These are phyloP conservation scores for Erpornis zantholeuca DNA, from an alignment of 2,113 vertebrate species.

Conservation along the genomic window DNA sequence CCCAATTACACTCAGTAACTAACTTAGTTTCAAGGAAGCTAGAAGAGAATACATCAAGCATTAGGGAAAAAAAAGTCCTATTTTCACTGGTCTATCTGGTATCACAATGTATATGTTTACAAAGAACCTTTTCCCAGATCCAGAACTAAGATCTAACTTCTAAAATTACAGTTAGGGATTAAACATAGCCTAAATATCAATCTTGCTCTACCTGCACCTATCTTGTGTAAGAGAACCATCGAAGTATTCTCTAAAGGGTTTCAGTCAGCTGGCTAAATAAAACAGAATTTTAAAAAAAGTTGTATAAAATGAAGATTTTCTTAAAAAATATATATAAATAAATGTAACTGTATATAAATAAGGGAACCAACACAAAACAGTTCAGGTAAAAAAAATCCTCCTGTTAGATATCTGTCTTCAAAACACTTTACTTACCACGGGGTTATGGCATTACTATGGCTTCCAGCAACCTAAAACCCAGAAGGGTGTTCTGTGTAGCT, in stretches of 20 bases:
- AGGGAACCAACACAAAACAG: background rate
- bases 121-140: background rate
- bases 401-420: background rate
- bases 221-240: background rate
- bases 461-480: background rate
- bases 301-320: background rate
- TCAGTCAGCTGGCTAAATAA: background rate
- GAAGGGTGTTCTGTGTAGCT: background rate
- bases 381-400: background rate
- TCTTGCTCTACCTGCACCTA: background rate
- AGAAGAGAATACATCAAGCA: background rate
- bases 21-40: background rate
- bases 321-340: background rate
- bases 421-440: background rate
- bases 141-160: background rate
- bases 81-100: background rate
- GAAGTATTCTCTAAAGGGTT: background rate
- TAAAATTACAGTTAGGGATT: background rate
- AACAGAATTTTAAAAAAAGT: accelerated
- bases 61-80: background rate
- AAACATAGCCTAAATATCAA: background rate
- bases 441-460: background rate
- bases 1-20: background rate
- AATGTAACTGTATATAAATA: background rate
- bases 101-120: background rate